Base-by-base conservation (phyloP, 2,797 vertebrate genomes). In the Rhabdophis nuchalis region DNA sequence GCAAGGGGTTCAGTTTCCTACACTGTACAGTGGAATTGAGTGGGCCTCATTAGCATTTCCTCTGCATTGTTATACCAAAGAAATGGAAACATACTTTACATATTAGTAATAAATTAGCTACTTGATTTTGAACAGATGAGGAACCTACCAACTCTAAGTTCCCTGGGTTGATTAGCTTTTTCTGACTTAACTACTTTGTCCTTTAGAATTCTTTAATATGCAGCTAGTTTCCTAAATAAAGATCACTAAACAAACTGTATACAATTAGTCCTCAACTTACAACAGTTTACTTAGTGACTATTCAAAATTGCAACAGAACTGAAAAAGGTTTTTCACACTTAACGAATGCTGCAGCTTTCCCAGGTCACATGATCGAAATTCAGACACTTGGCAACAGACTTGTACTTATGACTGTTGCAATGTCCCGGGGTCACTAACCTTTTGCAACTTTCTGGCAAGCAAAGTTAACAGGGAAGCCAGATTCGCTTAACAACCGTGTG, bases 1-100 rank as follows among this genome's bases (percentile, higher is more conserved):
- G 46, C 85, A 93, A 90, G n/a, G 94, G 91, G 32, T 90, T 93
- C 93, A 1, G 0, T 72, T 89, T 53, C 36, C 2, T 14, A 53
- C 50, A 54, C 5, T 82, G n/a, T 12, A 85, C 23, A 29, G 6
- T 6, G 9, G 57, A 89, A 89, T 27, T 27, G 82, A 50, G 92
- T 56, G 10, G 41, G 90, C 53, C 82, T 92, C 41, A 16, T 0
- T 0, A 60, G 32, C 36, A 54, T 61, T 57, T 77, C 72, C 61
- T 68, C 61, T 68, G n/a, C 53, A 16, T 0, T 91, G 87, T 82
- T n/a, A 86, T 50, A 52, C 54, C n/a, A 86, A 29, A 46, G 61
- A 87, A 0, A 72, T 60, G 13, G 52, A 41, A 92, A 92, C 23
- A 12, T 57, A 68, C 0, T 0, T 85, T 10, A 87, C 20, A 57